Percentiles rank a stretch among this genome's conserved stretches.
Conservation (phyloP, 2,113 vertebrate genomes). For the Plestiodon gilberti region DNA sequence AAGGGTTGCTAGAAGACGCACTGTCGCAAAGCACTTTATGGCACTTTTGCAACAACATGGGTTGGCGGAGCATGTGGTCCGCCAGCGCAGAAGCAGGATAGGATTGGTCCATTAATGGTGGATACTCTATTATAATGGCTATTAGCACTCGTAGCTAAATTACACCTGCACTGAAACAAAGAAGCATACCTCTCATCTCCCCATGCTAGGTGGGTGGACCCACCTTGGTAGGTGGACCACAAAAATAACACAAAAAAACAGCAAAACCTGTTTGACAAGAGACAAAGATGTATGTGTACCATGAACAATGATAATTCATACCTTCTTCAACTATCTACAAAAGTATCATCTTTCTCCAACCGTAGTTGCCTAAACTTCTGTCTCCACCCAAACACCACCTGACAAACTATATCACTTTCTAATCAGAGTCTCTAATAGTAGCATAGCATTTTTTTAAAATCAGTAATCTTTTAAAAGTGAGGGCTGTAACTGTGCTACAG, state of each 20-base stretch:
- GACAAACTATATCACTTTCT: constrained; percentile 38
- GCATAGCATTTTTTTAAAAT: constrained; percentile 28
- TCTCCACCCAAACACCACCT: constrained; percentile 50
- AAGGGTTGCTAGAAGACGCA: too few species aligned
- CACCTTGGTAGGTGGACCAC: background rate
- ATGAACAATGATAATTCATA: too few species aligned
- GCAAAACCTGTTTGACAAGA: background rate
- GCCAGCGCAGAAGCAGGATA: too few species aligned
- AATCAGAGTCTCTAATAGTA: constrained; percentile 50
- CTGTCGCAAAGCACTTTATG: too few species aligned
- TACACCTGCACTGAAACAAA: background rate
- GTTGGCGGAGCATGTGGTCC: too few species aligned
- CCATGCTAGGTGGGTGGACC: background rate
- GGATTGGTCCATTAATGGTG: too few species aligned
- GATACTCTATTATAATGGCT: background rate
- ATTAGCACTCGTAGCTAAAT: background rate
- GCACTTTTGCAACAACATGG: too few species aligned
- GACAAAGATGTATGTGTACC: background rate
- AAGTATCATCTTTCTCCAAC: background rate
- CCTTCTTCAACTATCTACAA: background rate
- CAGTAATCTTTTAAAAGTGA: constrained; percentile 34
- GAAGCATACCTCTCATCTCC: background rate
- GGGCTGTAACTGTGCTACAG: constrained; percentile 33
- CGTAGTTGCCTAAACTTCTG: background rate
- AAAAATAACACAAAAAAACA: background rate